These are phyloP conservation scores for Autographa gamma DNA, from an alignment of 2,888 invertebrate species.

Conservation along the genomic window DNA sequence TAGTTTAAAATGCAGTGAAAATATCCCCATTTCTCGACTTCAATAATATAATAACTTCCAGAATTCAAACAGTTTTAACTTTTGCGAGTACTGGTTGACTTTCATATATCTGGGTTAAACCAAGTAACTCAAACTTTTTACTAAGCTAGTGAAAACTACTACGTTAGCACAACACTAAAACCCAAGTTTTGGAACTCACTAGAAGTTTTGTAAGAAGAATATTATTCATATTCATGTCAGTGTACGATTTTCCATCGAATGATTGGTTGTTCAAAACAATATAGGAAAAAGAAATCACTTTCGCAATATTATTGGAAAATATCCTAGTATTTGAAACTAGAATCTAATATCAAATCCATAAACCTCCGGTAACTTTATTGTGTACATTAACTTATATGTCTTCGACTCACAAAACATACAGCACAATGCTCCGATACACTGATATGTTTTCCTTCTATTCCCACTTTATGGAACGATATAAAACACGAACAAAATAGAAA, in stretches of 20 bases:
- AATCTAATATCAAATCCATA: neutral
- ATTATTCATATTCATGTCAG: conserved; percentile 13
- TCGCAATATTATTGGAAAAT: neutral
- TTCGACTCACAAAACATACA: neutral
- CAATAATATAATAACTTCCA: conserved; percentile 6
- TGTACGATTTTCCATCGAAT: neutral
- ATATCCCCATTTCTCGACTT: conserved; percentile 1
- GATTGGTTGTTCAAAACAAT: neutral
- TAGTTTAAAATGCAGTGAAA: conserved; percentile 1
- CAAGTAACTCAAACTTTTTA: conserved; percentile 26
- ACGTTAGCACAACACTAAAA: conserved; percentile 14
- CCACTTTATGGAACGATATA: conserved; percentile 6
- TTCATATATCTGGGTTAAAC: conserved; percentile 25
- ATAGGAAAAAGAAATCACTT: neutral
- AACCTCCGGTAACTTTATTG: neutral
- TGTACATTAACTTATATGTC: neutral
- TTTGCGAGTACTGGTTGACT: conserved; percentile 15
- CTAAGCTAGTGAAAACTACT: conserved; percentile 20
- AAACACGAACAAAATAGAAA: conserved; percentile 12
- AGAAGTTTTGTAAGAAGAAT: conserved; percentile 12
- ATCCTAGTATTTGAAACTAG: neutral
- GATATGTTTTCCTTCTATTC: neutral
- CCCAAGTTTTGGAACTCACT: conserved; percentile 5
- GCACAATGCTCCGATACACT: neutral
- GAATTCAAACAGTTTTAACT: conserved; percentile 12